A percentile compares a stretch with the other conserved stretches of the same genome.
These are phyloP conservation scores for Crenuchus spilurus DNA, from an alignment of 2,797 vertebrate genomes.

Conservation along the genomic window DNA sequence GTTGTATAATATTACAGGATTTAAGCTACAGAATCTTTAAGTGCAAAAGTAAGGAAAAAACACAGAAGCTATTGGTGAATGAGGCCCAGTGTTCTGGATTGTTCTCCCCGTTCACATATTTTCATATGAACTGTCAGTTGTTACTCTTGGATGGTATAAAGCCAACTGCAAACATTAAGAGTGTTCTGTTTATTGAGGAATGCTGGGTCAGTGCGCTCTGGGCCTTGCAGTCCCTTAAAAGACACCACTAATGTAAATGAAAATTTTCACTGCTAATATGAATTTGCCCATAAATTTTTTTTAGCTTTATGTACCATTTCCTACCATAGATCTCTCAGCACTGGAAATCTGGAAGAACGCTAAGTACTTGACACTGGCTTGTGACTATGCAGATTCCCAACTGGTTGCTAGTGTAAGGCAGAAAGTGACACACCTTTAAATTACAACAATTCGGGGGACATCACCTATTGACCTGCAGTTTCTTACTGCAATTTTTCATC, in stretches of 20 bases:
- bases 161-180: background rate
- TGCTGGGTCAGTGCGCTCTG: background rate
- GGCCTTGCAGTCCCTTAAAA: background rate
- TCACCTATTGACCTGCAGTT: no score
- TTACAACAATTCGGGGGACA: no score
- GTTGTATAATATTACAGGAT: no score
- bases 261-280: background rate
- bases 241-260: background rate
- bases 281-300: background rate
- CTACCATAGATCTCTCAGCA: background rate
- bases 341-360: background rate
- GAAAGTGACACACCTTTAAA: background rate
- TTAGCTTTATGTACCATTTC: background rate
- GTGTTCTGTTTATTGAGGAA: background rate
- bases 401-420: background rate
- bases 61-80: no score
- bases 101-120: background rate
- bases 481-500: no score
- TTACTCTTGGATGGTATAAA: background rate
- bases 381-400: constrained; percentile 12
- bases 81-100: background rate
- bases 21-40: no score
- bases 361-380: constrained; percentile 8
- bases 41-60: no score
- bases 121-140: background rate